Conservation (phyloP, 2,113 vertebrate genomes). For the Rhinoptilus africanus region DNA sequence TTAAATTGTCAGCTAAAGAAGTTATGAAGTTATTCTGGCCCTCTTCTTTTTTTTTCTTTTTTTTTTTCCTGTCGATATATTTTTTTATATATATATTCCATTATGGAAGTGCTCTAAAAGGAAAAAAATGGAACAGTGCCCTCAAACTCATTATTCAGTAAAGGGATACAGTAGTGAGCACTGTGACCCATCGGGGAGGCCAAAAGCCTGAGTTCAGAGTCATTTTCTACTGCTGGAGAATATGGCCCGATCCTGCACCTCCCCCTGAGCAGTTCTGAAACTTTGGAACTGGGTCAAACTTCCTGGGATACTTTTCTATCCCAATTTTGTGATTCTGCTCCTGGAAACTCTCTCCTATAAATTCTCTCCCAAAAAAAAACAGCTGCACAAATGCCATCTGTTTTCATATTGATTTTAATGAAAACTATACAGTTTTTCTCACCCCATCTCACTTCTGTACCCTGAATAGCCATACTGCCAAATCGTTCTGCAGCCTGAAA, state of each 20-base stretch:
- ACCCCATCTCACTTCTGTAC: not conserved
- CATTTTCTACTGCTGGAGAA: not conserved
- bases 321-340: not conserved
- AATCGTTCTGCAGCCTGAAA: not conserved
- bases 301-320: not conserved
- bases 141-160: not conserved
- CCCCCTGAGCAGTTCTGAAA: not conserved
- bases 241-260: not conserved
- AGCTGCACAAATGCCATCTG: not conserved
- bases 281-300: not conserved
- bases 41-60: not conserved
- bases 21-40: not conserved
- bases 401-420: not conserved
- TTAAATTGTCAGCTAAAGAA: not conserved
- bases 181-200: not conserved
- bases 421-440: not conserved
- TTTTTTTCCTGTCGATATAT: not conserved
- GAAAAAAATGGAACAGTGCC: fast-evolving
- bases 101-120: not conserved
- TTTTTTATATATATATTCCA: not conserved
- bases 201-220: not conserved
- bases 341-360: not conserved
- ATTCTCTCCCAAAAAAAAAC: not conserved
- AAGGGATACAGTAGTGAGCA: not conserved
- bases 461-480: not conserved